Evolutionary conservation across 2,888 invertebrate genomes (phyloP), one percentile per base, ranked within the genome.

Genomic region (Lasiommata megera): DNA sequence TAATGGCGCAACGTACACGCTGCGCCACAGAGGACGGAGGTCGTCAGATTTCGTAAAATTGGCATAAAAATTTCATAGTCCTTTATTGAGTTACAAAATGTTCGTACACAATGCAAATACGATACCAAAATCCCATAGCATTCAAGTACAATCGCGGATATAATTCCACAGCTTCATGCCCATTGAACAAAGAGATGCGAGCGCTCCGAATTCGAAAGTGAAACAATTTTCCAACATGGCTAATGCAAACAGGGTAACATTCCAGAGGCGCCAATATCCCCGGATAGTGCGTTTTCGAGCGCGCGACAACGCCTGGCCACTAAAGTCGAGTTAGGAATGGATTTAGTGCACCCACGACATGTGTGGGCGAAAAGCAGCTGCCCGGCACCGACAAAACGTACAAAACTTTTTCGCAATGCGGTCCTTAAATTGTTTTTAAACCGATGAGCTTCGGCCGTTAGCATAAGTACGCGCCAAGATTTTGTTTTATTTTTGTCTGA

Each of bases 371-470:
- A 62, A 69, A 68, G 66, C 70, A 69, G 70, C 70, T 73, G 70
- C 76, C 62, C 59, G 58, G 37, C 51, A 61, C 63, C 63, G 61
- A 67, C 66, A 65, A 66, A 64, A 66, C 61, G 61, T 61, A 68
- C 63, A 79, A 82, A 87, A 85, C 72, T 84, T 84, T 86, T 83
- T 84, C 85, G 82, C 85, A 83, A 76, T 86, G 84, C 88, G 79
- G 83, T 82, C 79, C 80, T 80, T 81, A 80, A 83, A 82, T 80
- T 80, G 62, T 56, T 63, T 67, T 65, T 64, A 62, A 65, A 64
- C 59, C 56, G 60, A 65, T 60, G 61, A 52, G 44, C 60, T 60
- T 60, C 55, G 43, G 51, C 54, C 40, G 55, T 60, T 60, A 57
- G 57, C 62, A 57, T 58, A 62, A 56, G 55, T 57, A 44, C 54